Base-by-base conservation (phyloP, 1,140 invertebrate genomes). In the Drosophila pruinosa region DNA sequence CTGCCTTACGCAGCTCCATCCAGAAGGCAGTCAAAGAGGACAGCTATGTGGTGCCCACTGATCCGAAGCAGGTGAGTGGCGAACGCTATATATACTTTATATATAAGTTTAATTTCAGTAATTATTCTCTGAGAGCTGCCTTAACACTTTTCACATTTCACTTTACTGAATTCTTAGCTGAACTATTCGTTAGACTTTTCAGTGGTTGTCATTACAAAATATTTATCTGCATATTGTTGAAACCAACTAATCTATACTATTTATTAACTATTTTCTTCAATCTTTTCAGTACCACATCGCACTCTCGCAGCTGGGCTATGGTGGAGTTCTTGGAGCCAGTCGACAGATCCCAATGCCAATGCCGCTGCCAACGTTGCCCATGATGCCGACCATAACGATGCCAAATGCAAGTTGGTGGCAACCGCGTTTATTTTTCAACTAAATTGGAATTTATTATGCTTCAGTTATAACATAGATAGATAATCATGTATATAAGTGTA, bases 1-100 rank as follows among this genome's bases (percentile, higher is more conserved):
- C 76, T 0, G 43, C 34, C 4, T 36, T 80, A 14, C 53, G 86
- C 3, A 50, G 62, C 15, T 3, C 2, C 45, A 89, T 89, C 12
- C 85, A 89, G 14, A 75, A 72, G 67, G 76, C 85, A 0, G 63
- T 89, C 59, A 50, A 64, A 10, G 85, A 83, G 4, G 70, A 45
- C 22, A 77, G 43, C 12, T 86, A 74, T 34, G 63, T 58, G 70
- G 74, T 89, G 6, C 50, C 76, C 12, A 39, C 69, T 0, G 50
- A 47, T 26, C 72, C 83, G 3, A 10, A 61, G 17, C 61, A 61
- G 74, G 82, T 88, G 34, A 65, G 78, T 31, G 1, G 24, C 3
- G 21, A n/a, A 28, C 1, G 2, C 14, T 10, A 43, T n/a, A n/a
- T n/a, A n/a, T n/a, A n/a, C n/a, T n/a, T n/a, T n/a, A n/a, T n/a